These are phyloP conservation scores for Amphiprion clarkii DNA, from an alignment of 2,797 vertebrate genomes.

Conservation along the genomic window DNA sequence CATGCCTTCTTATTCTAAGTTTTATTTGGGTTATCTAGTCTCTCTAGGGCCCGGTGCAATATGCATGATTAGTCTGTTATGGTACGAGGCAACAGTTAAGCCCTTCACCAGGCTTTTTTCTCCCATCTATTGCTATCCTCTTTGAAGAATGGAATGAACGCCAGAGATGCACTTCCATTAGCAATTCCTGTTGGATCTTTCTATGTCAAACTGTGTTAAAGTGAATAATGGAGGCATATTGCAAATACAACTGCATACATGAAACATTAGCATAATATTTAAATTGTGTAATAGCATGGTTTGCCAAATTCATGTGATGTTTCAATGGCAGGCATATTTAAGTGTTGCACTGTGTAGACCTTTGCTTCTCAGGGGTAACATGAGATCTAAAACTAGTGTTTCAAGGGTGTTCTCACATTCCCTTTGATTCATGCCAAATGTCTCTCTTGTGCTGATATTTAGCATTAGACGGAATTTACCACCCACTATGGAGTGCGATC, in stretches of 20 bases:
- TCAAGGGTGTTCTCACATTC: constrained; percentile 17
- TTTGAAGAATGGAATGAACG: constrained; percentile 39
- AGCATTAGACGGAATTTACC: constrained; percentile 42
- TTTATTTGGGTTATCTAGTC: constrained; percentile 62
- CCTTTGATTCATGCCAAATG: constrained; percentile 25
- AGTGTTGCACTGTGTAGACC: neutral
- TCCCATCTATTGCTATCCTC: neutral
- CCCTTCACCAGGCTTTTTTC: constrained; percentile 26
- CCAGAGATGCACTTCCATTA: constrained; percentile 47
- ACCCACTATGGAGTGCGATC: constrained; percentile 46
- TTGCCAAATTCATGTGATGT: neutral
- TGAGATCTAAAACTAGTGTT: constrained; percentile 5
- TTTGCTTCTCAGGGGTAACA: constrained; percentile 10
- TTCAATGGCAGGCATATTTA: neutral
- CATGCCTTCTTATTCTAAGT: constrained; percentile 27
- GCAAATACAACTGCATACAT: constrained; percentile 5
- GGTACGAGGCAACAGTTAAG: constrained; percentile 42
- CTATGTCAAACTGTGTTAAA: constrained; percentile 31
- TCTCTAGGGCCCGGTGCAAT: constrained; percentile 59
- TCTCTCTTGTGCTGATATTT: constrained; percentile 32
- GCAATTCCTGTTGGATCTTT: constrained; percentile 30
- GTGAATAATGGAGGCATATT: constrained; percentile 16
- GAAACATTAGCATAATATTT: constrained; percentile 34
- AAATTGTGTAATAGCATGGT: constrained; percentile 1
- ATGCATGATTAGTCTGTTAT: constrained; percentile 65